phyloP scores from a whole-genome alignment of 2,888 invertebrate genomes.

The Phyto melanocephala region DNA sequence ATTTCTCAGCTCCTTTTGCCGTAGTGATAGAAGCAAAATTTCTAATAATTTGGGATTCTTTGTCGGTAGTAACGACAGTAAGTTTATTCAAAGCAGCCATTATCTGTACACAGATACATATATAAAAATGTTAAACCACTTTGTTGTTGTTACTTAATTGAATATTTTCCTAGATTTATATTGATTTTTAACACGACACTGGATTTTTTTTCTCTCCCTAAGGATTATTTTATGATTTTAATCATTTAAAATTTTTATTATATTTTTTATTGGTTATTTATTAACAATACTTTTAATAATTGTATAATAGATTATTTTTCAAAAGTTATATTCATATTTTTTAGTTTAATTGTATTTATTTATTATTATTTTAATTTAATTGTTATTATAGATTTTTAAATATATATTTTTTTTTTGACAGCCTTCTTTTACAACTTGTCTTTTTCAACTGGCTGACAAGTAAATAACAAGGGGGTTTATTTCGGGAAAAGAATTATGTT shows the following conservation, averaged over 20 bases:
- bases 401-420: constrained; percentile 27
- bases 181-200: constrained; percentile 49
- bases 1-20: not conserved
- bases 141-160: not conserved
- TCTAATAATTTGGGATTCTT: not conserved
- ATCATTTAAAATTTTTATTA: not conserved
- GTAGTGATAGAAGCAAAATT: not conserved
- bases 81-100: constrained; percentile 55
- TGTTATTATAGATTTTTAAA: constrained; percentile 11
- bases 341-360: not conserved
- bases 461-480: constrained; percentile 58
- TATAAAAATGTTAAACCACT: not conserved
- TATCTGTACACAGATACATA: not conserved
- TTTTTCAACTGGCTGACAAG: constrained; percentile 51
- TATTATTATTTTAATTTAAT: not conserved
- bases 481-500: constrained; percentile 36
- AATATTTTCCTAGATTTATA: constrained; percentile 22
- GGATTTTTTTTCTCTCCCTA: not conserved
- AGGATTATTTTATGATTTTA: constrained; percentile 3
- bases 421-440: constrained; percentile 54
- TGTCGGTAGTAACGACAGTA: not conserved
- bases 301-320: not conserved
- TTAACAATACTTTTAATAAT: not conserved
- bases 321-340: not conserved
- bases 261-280: not conserved